phyloP scores from a whole-genome alignment of 2,888 invertebrate species.

The Patella pellucida region DNA sequence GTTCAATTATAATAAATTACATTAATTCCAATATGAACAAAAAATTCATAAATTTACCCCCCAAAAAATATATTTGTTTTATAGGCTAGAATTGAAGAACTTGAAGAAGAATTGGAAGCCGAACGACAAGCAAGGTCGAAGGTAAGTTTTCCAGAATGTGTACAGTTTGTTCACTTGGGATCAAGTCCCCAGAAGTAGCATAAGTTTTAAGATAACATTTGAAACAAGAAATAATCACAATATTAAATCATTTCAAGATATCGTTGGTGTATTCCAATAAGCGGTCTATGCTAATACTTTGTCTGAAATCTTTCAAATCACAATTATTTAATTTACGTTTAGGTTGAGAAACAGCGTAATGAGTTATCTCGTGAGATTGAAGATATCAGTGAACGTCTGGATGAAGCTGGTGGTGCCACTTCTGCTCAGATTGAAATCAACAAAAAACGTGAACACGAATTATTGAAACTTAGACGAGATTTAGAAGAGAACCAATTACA shows the following conservation, averaged over 20 bases:
- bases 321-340: neutral
- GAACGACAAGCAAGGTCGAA: neutral
- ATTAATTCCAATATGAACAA: too few species aligned
- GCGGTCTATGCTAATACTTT: too few species aligned
- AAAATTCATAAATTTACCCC: too few species aligned
- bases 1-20: too few species aligned
- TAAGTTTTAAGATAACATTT: too few species aligned
- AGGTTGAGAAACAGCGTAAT: constrained; percentile 96
- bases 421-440: constrained; percentile 80
- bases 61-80: neutral
- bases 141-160: neutral
- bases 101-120: neutral
- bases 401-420: constrained; percentile 98
- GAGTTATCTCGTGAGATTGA: constrained; percentile 96
- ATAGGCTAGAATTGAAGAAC: constrained; percentile 3
- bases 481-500: constrained; percentile 98
- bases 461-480: constrained; percentile 92
- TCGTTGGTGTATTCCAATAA: too few species aligned
- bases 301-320: too few species aligned
- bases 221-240: too few species aligned
- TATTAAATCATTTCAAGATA: too few species aligned
- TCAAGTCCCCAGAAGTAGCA: too few species aligned
- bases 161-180: neutral
- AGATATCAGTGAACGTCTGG: constrained; percentile 76
- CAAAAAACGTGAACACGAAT: constrained; percentile 18